These are phyloP conservation scores for Esox masquinongy DNA, from an alignment of 2,797 vertebrate genomes.

Conservation along the genomic window DNA sequence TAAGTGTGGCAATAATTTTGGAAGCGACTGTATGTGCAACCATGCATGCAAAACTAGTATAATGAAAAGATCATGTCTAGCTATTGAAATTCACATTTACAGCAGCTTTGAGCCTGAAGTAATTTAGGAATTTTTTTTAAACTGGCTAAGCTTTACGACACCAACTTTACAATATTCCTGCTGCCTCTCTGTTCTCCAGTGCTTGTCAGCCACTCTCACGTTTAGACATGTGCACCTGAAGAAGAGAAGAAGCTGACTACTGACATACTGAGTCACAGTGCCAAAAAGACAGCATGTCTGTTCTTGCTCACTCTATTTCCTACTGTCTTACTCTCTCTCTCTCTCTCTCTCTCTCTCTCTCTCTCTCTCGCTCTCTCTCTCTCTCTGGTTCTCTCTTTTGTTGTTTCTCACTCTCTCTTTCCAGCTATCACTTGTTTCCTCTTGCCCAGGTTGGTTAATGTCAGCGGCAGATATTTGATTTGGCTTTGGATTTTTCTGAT, in stretches of 20 bases:
- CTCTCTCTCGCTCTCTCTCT: background rate
- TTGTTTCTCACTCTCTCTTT: background rate
- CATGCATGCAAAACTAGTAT: background rate
- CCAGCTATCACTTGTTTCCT: background rate
- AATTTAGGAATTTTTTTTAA: background rate
- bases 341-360: background rate
- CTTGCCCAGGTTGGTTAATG: background rate
- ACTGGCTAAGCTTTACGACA: too few relatives aligned
- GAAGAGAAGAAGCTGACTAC: background rate
- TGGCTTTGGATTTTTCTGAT: background rate
- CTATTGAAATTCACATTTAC: background rate
- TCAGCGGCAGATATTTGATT: background rate
- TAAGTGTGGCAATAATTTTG: too few relatives aligned
- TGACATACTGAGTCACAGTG: background rate
- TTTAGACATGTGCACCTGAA: constrained; percentile 2
- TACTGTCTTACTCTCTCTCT: background rate
- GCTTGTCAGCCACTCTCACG: background rate
- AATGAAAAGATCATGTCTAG: background rate
- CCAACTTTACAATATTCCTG: background rate
- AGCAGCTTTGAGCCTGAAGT: background rate
- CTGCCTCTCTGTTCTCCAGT: background rate
- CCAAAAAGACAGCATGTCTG: background rate
- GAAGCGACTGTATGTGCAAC: background rate
- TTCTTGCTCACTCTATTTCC: constrained; percentile 7
- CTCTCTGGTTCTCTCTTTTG: background rate